Percentiles rank a stretch among this genome's conserved stretches.
Conservation (phyloP, 2,888 invertebrate genomes). For the Polydrusus tereticollis region DNA sequence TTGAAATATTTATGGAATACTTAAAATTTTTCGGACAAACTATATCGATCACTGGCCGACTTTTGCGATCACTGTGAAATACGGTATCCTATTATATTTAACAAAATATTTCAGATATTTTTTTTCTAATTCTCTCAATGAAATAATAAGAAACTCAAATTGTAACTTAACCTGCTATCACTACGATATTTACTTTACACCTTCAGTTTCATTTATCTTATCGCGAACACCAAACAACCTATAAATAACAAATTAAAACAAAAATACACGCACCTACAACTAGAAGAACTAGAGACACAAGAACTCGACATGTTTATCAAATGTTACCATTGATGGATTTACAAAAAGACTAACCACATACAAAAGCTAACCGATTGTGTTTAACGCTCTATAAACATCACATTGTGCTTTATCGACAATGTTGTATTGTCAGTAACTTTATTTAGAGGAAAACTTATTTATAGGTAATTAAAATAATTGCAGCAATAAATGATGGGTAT, state of each 20-base stretch:
- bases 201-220: too few relatives aligned
- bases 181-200: too few relatives aligned
- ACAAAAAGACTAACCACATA: constrained; percentile 57
- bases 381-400: constrained; percentile 66
- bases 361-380: constrained; percentile 60
- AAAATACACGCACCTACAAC: constrained; percentile 12
- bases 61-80: too few relatives aligned
- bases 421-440: constrained; percentile 60
- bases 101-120: too few relatives aligned
- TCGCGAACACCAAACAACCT: too few relatives aligned
- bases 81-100: too few relatives aligned
- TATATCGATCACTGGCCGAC: too few relatives aligned
- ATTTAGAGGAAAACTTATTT: constrained; percentile 58
- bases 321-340: constrained; percentile 41
- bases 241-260: neutral
- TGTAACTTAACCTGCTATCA: too few relatives aligned
- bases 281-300: constrained; percentile 45
- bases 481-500: constrained; percentile 43
- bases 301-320: constrained; percentile 49
- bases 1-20: too few relatives aligned
- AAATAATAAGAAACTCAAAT: too few relatives aligned
- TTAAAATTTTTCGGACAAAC: too few relatives aligned
- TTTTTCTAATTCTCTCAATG: too few relatives aligned
- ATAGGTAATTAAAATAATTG: constrained; percentile 56
- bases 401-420: constrained; percentile 65